phyloP scores from a whole-genome alignment of 2,113 vertebrate genomes.

The Sula dactylatra region DNA sequence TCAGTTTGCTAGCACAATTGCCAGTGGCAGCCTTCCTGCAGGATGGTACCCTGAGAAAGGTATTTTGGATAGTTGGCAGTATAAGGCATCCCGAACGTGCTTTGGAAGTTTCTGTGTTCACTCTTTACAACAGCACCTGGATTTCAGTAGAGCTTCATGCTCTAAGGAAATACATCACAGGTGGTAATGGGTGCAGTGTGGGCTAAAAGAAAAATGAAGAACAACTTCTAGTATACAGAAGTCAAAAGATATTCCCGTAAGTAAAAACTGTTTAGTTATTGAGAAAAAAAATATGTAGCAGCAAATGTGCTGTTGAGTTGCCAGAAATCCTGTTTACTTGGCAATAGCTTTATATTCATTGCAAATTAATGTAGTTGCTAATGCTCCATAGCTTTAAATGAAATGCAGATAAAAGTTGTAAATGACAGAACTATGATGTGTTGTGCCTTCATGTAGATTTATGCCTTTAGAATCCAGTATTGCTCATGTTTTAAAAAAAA shows the following conservation, averaged over 20 bases:
- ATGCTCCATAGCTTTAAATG: neutral
- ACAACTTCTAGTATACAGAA: neutral
- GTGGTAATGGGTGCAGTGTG: neutral
- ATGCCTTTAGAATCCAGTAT: neutral
- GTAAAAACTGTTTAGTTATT: neutral
- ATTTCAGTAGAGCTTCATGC: neutral
- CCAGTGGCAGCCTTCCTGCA: neutral
- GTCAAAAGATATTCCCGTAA: neutral
- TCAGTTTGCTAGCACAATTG: neutral
- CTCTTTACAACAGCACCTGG: neutral
- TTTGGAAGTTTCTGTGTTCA: neutral
- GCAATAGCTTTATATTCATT: neutral
- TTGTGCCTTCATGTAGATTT: neutral
- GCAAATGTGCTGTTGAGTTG: neutral
- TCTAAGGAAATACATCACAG: neutral
- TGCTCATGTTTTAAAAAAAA: neutral
- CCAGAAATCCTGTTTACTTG: neutral
- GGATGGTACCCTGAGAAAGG: neutral
- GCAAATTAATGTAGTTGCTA: neutral
- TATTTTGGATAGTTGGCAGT: neutral
- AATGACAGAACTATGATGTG: neutral
- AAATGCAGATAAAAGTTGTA: neutral
- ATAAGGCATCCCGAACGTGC: neutral
- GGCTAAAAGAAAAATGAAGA: neutral
- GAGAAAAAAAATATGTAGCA: neutral